phyloP scores from a whole-genome alignment of 2,113 vertebrate species.

The Plestiodon gilberti region DNA sequence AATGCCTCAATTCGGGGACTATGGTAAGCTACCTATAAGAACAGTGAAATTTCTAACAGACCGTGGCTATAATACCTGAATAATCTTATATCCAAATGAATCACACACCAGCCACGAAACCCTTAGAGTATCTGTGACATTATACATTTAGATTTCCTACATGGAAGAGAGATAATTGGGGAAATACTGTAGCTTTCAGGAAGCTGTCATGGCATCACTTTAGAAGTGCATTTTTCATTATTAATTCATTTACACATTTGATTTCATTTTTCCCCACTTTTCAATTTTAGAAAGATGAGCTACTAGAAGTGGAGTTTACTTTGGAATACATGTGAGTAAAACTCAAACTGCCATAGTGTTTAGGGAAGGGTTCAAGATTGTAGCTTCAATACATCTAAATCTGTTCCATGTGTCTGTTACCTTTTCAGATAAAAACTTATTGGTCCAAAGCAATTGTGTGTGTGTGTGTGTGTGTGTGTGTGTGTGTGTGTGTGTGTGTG shows the following conservation, averaged over 20 bases:
- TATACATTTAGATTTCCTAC: background rate
- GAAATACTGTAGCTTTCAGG: background rate
- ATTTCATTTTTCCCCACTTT: background rate
- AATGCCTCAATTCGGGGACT: too few species aligned
- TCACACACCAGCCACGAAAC: too few species aligned
- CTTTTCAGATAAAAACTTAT: background rate
- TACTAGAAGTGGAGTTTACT: constrained; percentile 70
- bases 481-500: too few species aligned
- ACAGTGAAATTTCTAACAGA: too few species aligned
- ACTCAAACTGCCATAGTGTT: background rate
- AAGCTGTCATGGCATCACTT: background rate
- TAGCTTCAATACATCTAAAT: background rate
- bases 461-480: too few species aligned
- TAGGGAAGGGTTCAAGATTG: background rate
- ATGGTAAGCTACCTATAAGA: too few species aligned
- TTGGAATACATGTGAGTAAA: constrained; percentile 68
- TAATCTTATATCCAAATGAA: too few species aligned
- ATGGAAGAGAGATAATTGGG: too few species aligned
- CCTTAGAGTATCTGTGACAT: too few species aligned
- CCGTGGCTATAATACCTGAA: too few species aligned
- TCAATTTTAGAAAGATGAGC: constrained; percentile 59
- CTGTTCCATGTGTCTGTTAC: too few species aligned
- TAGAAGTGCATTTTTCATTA: background rate
- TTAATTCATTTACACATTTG: background rate
- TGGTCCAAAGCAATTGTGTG: background rate